Percentiles rank a stretch among this genome's conserved stretches.
Evolutionary conservation across 2,113 vertebrate genomes (phyloP).

Genomic region (Acrocephalus arundinaceus): DNA sequence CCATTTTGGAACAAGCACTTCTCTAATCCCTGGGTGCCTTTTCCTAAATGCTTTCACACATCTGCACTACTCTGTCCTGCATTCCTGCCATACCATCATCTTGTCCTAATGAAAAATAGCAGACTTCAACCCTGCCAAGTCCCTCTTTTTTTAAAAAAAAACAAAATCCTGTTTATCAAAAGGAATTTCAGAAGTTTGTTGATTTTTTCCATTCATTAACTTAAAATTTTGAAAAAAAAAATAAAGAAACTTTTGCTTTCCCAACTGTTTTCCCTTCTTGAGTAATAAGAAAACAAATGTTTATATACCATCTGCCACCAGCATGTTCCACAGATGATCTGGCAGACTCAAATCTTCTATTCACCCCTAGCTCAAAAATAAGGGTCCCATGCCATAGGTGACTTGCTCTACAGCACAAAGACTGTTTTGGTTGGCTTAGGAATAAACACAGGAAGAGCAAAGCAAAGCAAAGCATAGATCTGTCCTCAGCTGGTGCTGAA

Average conservation of each 20-base stretch:
- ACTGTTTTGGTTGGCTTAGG: not conserved
- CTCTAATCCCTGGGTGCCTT: constrained; percentile 48
- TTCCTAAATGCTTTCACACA: constrained; percentile 56
- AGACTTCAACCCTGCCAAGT: constrained; percentile 16
- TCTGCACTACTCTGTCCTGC: constrained; percentile 60
- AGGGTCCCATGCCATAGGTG: constrained; percentile 5
- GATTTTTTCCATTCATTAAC: constrained; percentile 60
- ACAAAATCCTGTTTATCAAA: constrained; percentile 56
- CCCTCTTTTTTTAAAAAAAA: not conserved
- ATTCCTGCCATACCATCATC: constrained; percentile 57
- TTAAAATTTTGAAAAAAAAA: constrained; percentile 28
- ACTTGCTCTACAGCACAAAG: not conserved
- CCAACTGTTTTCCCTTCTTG: constrained; percentile 53
- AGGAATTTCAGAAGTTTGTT: constrained; percentile 60
- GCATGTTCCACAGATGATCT: constrained; percentile 51
- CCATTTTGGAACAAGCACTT: constrained; percentile 54
- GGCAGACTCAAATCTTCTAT: not conserved
- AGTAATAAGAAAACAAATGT: constrained; percentile 43
- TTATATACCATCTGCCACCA: constrained; percentile 45
- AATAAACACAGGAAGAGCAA: not conserved
- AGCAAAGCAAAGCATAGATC: not conserved
- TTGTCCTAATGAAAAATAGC: constrained; percentile 62
- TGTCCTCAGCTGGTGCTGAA: not conserved
- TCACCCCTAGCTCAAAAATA: constrained; percentile 29
- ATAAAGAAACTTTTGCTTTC: constrained; percentile 35